These are phyloP conservation scores for Plemyria rubiginata DNA, from an alignment of 2,888 invertebrate genomes.

Conservation along the genomic window DNA sequence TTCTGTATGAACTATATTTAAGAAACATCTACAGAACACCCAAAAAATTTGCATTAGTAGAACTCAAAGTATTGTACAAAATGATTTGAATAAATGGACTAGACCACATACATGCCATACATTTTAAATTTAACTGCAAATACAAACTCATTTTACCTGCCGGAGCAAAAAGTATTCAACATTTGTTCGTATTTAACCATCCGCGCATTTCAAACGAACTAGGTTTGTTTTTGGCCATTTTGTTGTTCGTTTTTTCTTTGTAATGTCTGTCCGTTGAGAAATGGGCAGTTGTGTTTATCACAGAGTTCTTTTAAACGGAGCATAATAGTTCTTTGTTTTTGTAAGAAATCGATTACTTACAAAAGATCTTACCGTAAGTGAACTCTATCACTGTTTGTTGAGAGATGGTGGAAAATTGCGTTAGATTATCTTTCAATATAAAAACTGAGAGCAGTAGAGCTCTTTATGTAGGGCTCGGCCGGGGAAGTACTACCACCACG, in stretches of 20 bases:
- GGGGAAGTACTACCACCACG: too few relatives aligned
- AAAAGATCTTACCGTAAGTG: too few relatives aligned
- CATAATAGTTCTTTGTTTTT: too few relatives aligned
- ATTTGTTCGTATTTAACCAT: background rate
- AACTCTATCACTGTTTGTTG: too few relatives aligned
- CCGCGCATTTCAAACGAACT: background rate
- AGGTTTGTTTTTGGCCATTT: background rate
- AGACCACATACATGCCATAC: background rate
- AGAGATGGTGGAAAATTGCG: too few relatives aligned
- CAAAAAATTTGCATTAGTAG: background rate
- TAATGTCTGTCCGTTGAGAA: background rate
- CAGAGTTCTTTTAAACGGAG: too few relatives aligned
- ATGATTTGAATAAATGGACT: background rate
- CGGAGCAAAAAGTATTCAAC: background rate
- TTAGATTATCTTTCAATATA: too few relatives aligned
- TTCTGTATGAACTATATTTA: too few relatives aligned
- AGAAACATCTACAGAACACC: too few relatives aligned
- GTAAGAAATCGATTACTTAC: too few relatives aligned
- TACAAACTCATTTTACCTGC: background rate
- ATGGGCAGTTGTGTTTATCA: background rate
- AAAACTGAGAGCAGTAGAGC: too few relatives aligned
- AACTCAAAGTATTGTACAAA: background rate
- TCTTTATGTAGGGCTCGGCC: too few relatives aligned
- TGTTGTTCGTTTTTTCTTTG: background rate
- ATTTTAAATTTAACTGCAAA: slow-evolving; percentile 5